Conservation (phyloP, 2,113 vertebrate species). For the Nycticebus coucang region DNA sequence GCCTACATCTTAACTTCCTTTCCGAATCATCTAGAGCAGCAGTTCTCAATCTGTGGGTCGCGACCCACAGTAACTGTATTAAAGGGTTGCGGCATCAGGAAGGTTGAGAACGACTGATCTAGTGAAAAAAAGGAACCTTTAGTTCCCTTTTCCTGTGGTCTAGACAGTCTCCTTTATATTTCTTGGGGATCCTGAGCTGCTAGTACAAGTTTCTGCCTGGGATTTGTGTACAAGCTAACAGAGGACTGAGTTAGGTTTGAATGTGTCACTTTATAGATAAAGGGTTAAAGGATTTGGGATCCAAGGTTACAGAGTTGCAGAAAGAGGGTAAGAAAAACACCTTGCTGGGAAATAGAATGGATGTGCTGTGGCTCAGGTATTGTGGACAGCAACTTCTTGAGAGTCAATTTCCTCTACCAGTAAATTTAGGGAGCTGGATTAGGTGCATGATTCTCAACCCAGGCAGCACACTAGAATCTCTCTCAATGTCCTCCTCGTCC, state of each 20-base stretch:
- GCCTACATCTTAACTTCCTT: background rate
- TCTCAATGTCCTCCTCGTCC: rapidly evolving
- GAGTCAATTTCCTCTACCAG: background rate
- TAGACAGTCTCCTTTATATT: background rate
- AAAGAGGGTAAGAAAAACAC: background rate
- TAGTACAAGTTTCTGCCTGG: background rate
- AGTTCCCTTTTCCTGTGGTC: background rate
- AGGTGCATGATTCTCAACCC: background rate
- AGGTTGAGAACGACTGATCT: too few species aligned
- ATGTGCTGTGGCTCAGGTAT: background rate
- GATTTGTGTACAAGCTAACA: background rate
- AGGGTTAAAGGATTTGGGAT: background rate
- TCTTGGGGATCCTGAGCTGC: background rate
- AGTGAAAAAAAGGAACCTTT: background rate
- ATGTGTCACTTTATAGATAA: background rate
- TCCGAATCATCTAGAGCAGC: background rate
- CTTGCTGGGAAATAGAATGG: background rate
- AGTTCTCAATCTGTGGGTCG: too few species aligned
- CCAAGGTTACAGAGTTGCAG: background rate
- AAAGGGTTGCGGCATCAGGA: too few species aligned
- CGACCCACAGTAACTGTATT: too few species aligned
- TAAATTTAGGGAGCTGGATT: background rate
- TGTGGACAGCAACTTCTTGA: background rate
- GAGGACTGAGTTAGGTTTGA: background rate
- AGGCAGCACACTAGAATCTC: background rate